Conservation (phyloP, 2,113 vertebrate genomes). For the Dendrocopos noguchii region DNA sequence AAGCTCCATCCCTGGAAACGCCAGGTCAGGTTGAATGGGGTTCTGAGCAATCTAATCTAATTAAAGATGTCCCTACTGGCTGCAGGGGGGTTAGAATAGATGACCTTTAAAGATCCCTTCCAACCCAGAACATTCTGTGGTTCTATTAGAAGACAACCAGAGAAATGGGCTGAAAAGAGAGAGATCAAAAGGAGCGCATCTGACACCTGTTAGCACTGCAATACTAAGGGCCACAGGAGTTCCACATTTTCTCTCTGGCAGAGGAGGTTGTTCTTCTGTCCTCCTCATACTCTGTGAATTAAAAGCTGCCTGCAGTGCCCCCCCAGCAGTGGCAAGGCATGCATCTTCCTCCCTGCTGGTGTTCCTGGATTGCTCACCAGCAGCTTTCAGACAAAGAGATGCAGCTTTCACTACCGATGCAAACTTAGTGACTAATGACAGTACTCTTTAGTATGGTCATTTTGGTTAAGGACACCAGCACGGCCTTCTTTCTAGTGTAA, state of each 20-base stretch:
- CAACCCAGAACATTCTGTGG: neutral
- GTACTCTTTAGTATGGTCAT: neutral
- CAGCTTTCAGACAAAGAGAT: neutral
- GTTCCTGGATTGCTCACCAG: neutral
- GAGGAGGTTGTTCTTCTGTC: neutral
- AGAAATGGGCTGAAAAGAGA: neutral
- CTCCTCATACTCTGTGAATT: fast-evolving
- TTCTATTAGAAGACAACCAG: neutral
- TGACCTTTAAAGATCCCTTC: neutral
- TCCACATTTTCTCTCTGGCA: no score
- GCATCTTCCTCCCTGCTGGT: neutral
- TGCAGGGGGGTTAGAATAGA: neutral
- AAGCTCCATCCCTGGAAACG: neutral
- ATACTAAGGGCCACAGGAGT: neutral
- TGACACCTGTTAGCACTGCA: neutral
- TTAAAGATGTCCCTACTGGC: neutral
- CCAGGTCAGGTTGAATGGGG: neutral
- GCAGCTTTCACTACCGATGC: no score
- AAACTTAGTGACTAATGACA: neutral
- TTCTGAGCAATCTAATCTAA: neutral
- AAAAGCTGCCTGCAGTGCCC: neutral
- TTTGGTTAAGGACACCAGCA: neutral
- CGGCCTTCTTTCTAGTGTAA: neutral
- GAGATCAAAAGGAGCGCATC: neutral
- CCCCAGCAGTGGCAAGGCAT: fast-evolving